These are phyloP conservation scores for Lytechinus pictus DNA, from an alignment of 35 echinoderm and acorn worm species.

Conservation along the genomic window DNA sequence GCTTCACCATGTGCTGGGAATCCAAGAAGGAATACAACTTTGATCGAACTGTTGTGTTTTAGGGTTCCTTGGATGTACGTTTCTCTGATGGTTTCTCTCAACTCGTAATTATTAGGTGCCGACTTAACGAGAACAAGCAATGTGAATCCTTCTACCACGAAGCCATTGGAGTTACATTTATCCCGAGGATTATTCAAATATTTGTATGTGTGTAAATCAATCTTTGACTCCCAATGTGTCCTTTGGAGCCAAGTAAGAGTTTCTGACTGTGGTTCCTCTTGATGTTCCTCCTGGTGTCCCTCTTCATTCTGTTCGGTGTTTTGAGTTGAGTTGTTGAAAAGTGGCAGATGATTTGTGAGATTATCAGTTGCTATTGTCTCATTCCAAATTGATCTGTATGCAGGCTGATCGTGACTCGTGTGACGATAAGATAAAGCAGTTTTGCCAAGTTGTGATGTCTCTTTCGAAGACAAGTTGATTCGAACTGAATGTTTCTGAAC, in stretches of 20 bases:
- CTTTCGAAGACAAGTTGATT: neutral
- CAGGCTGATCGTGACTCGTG: too few species aligned
- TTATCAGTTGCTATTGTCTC: neutral
- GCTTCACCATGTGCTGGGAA: neutral
- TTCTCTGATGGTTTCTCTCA: neutral
- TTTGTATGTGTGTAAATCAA: neutral
- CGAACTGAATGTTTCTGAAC: neutral
- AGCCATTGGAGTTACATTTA: neutral
- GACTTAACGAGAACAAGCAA: neutral
- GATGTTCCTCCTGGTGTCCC: neutral
- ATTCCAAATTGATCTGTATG: too few species aligned
- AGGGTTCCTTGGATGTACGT: neutral
- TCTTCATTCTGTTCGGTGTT: neutral
- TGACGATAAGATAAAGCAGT: too few species aligned
- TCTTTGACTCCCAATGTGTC: neutral
- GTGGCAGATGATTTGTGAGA: neutral
- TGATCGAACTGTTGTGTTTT: neutral
- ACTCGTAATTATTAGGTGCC: neutral
- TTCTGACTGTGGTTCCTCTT: too few species aligned
- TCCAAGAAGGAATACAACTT: slow-evolving; percentile 52
- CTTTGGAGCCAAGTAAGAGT: neutral
- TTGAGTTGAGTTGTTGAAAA: neutral
- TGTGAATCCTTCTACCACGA: neutral
- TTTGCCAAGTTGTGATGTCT: too few species aligned
- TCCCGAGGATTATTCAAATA: slow-evolving; percentile 21